Conservation (phyloP, 2,113 vertebrate species). For the Hystrix cristata region DNA sequence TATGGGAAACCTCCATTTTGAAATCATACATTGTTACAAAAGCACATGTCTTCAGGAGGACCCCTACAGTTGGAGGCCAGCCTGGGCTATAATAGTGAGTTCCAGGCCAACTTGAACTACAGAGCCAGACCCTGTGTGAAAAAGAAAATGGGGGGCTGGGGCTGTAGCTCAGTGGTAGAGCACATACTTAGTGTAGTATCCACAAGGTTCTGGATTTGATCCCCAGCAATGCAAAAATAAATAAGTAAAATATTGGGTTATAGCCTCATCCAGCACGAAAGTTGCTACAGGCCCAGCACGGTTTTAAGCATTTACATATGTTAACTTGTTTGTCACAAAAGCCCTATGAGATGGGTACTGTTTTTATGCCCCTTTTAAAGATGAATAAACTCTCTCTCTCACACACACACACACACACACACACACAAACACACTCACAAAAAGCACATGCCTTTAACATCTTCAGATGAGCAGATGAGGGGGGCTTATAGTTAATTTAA, state of each 20-base stretch:
- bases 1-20: background rate
- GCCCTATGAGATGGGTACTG: background rate
- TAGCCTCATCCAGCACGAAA: background rate
- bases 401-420: too few relatives aligned
- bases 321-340: background rate
- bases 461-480: background rate
- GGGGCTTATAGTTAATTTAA: background rate
- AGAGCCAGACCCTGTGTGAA: too few relatives aligned
- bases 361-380: background rate
- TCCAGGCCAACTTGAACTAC: too few relatives aligned
- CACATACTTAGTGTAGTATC: too few relatives aligned
- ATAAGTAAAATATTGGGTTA: background rate
- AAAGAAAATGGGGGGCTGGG: too few relatives aligned
- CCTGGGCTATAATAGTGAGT: too few relatives aligned
- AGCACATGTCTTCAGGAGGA: background rate
- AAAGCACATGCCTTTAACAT: background rate
- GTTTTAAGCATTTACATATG: background rate
- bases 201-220: too few relatives aligned
- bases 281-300: background rate
- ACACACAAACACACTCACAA: too few relatives aligned
- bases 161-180: too few relatives aligned
- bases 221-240: background rate
- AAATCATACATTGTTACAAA: background rate
- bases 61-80: too few relatives aligned
- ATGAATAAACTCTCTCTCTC: background rate